A percentile compares a stretch with the other conserved stretches of the same genome.
These are phyloP conservation scores for Amblyteles armatorius DNA, from an alignment of 2,888 invertebrate species.

Conservation along the genomic window DNA sequence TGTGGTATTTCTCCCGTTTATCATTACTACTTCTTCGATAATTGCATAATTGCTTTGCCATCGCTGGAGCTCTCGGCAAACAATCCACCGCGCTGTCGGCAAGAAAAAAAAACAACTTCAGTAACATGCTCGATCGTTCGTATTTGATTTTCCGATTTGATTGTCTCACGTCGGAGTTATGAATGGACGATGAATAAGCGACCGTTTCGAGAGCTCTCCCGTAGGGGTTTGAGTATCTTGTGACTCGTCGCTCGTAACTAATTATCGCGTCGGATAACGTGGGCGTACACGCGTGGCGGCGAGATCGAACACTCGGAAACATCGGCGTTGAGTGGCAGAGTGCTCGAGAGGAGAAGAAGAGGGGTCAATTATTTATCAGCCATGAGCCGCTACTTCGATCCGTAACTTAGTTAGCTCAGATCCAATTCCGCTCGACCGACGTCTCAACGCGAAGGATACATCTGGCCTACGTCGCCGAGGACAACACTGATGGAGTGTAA, in stretches of 20 bases:
- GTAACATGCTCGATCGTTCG: slow-evolving; percentile 46
- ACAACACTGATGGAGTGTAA: slow-evolving; percentile 50
- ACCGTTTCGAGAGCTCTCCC: slow-evolving; percentile 22
- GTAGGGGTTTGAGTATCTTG: slow-evolving; percentile 17
- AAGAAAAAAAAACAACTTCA: slow-evolving; percentile 40
- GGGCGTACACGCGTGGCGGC: background rate
- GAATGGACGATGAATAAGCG: slow-evolving; percentile 63
- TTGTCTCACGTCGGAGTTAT: slow-evolving; percentile 48
- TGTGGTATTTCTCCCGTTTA: background rate
- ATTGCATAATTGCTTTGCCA: slow-evolving; percentile 20
- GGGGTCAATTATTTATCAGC: background rate
- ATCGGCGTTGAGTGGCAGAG: background rate
- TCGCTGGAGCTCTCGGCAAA: background rate
- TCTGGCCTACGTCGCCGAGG: slow-evolving; percentile 27
- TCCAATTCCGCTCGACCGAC: background rate
- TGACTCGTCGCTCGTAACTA: slow-evolving; percentile 17
- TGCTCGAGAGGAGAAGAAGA: background rate
- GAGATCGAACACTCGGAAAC: slow-evolving; percentile 6
- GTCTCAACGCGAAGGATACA: slow-evolving; percentile 6
- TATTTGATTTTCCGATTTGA: slow-evolving; percentile 42
- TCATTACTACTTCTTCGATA: background rate
- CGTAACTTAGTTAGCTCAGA: slow-evolving; percentile 21
- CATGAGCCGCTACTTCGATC: background rate
- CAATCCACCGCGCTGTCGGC: slow-evolving; percentile 41
- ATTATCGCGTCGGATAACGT: slow-evolving; percentile 18